Conservation (phyloP, 2,888 invertebrate genomes). For the Ceramica pisi region DNA sequence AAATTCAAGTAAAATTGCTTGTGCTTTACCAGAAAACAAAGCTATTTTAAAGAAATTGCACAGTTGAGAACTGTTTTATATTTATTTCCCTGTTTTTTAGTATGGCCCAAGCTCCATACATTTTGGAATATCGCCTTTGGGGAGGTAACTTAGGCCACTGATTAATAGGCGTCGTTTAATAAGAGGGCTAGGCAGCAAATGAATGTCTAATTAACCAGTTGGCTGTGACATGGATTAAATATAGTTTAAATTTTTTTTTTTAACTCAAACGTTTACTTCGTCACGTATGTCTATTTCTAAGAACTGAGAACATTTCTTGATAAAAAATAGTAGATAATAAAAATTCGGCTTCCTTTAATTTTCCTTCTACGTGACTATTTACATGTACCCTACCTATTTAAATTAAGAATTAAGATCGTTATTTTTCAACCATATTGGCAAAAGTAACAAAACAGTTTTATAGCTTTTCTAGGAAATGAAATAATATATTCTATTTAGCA, state of each 20-base stretch:
- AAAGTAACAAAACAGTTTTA: not conserved
- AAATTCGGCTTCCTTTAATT: not conserved
- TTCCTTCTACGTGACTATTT: slow-evolving; percentile 7
- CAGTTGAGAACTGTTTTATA: too few relatives aligned
- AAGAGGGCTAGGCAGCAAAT: too few relatives aligned
- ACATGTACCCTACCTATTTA: not conserved
- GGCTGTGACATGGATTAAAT: too few relatives aligned
- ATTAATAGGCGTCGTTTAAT: too few relatives aligned
- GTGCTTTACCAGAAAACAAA: too few relatives aligned
- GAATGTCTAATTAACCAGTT: too few relatives aligned
- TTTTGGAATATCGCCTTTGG: too few relatives aligned
- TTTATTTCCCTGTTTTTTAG: too few relatives aligned
- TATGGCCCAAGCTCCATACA: too few relatives aligned
- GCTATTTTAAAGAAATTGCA: too few relatives aligned
- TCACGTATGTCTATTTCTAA: slow-evolving; percentile 8
- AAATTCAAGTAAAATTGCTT: too few relatives aligned
- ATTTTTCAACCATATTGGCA: not conserved
- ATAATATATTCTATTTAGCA: slow-evolving; percentile 9
- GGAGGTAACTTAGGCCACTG: too few relatives aligned
- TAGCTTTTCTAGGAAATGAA: slow-evolving; percentile 8
- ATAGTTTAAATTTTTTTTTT: not conserved
- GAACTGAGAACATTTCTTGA: not conserved
- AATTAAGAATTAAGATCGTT: not conserved
- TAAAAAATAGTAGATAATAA: not conserved
- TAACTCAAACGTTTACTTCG: not conserved